Conservation (phyloP, 2,888 invertebrate species). For the Xylophagus ater region DNA sequence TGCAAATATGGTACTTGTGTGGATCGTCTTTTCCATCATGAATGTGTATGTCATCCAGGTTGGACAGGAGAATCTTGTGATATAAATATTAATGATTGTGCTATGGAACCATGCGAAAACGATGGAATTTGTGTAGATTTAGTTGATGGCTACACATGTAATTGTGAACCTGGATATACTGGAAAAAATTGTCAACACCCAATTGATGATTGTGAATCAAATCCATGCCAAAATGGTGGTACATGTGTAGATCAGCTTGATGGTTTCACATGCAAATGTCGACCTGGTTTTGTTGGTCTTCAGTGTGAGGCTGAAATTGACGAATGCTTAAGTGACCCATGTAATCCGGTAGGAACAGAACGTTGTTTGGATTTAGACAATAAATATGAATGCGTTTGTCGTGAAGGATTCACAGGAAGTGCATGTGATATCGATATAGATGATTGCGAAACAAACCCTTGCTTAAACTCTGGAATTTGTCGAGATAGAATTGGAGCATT, state of each 20-base stretch:
- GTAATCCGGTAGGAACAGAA: constrained; percentile 81
- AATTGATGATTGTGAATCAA: constrained; percentile 80
- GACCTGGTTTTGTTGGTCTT: constrained; percentile 84
- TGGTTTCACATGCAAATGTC: constrained; percentile 84
- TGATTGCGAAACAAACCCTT: constrained; percentile 76
- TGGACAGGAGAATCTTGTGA: constrained; percentile 84
- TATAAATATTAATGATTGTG: constrained; percentile 84
- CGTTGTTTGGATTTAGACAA: constrained; percentile 82
- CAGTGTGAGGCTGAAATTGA: constrained; percentile 90
- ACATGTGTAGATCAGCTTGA: constrained; percentile 78
- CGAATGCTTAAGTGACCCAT: constrained; percentile 84
- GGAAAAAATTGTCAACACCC: constrained; percentile 88
- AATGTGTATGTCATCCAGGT: constrained; percentile 85
- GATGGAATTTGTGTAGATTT: constrained; percentile 84
- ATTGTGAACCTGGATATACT: constrained; percentile 88
- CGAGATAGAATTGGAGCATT: constrained; percentile 76
- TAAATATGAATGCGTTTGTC: constrained; percentile 76
- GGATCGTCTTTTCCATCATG: constrained; percentile 74
- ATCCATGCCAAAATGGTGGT: constrained; percentile 87
- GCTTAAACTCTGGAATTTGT: constrained; percentile 81
- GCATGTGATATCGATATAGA: constrained; percentile 78
- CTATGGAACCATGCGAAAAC: constrained; percentile 79
- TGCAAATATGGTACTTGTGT: constrained; percentile 91
- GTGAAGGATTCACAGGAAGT: constrained; percentile 75
- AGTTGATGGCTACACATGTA: constrained; percentile 73